These are phyloP conservation scores for Thecocarcelia acutangulata DNA, from an alignment of 2,888 invertebrate genomes.

Conservation along the genomic window DNA sequence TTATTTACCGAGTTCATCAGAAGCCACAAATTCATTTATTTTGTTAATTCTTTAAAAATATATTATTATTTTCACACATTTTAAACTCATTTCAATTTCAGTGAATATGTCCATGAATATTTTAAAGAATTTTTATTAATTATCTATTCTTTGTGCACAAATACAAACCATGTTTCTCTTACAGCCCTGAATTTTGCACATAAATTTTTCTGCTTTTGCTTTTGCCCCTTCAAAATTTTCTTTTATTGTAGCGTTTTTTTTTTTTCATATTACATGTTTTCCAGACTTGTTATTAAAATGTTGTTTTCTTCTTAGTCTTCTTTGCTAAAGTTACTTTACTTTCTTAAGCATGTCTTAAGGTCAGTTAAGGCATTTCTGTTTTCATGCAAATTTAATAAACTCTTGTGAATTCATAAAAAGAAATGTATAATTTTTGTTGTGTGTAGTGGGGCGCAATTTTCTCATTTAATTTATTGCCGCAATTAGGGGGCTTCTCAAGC, in stretches of 20 bases:
- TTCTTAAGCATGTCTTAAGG: conserved; percentile 9
- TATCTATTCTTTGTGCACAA: too few species aligned
- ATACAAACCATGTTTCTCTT: too few species aligned
- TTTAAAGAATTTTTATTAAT: too few species aligned
- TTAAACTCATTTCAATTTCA: too few species aligned
- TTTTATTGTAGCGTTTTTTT: too few species aligned
- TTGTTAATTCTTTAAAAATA: too few species aligned
- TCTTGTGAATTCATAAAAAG: neutral
- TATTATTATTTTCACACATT: too few species aligned
- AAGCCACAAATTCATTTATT: too few species aligned
- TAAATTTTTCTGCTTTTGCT: too few species aligned
- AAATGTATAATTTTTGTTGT: neutral
- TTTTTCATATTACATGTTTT: conserved; percentile 12
- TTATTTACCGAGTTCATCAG: too few species aligned
- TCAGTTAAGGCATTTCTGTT: neutral
- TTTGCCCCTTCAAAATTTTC: neutral
- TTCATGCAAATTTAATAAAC: conserved; percentile 48
- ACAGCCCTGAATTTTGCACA: too few species aligned
- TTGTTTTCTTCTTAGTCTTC: neutral
- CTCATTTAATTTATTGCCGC: conserved; percentile 1
- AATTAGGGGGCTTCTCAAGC: neutral
- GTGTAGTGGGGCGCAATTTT: conserved; percentile 2
- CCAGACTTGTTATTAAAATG: conserved; percentile 16
- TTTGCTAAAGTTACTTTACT: neutral
- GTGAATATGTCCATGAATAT: too few species aligned